These are phyloP conservation scores for Calliphora vomitoria DNA, from an alignment of 2,888 invertebrate species.

Conservation along the genomic window DNA sequence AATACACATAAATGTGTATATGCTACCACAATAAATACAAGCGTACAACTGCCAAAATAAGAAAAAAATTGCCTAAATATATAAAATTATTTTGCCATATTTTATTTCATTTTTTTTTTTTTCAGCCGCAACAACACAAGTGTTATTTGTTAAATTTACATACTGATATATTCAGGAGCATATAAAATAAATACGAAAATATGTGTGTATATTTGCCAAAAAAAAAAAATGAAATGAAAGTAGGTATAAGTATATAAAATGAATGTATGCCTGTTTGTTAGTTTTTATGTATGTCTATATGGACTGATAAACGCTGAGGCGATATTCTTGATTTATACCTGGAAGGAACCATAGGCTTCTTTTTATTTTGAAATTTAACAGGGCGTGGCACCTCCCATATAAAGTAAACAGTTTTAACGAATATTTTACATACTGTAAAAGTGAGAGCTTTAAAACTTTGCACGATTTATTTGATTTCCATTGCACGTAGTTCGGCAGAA, in stretches of 20 bases:
- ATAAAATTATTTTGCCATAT: conserved; percentile 9
- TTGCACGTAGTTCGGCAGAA: no score
- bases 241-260: neutral
- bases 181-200: conserved; percentile 43
- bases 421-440: no score
- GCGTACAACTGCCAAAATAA: neutral
- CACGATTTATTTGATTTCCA: no score
- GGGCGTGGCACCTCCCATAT: no score
- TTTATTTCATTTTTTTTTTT: conserved; percentile 1
- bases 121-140: conserved; percentile 18
- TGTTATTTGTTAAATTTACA: conserved; percentile 58
- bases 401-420: no score
- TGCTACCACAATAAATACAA: neutral
- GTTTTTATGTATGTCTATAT: no score
- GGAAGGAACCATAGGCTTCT: no score
- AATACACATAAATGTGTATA: neutral
- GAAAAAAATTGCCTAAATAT: conserved; percentile 9
- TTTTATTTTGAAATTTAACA: no score
- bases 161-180: conserved; percentile 51
- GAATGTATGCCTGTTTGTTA: no score
- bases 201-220: neutral
- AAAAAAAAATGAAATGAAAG: neutral
- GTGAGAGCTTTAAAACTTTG: no score
- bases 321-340: no score
- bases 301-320: no score